Evolutionary conservation across 2,797 vertebrate species (phyloP), one percentile per base, ranked within the genome.

Genomic region (Columba guinea): DNA sequence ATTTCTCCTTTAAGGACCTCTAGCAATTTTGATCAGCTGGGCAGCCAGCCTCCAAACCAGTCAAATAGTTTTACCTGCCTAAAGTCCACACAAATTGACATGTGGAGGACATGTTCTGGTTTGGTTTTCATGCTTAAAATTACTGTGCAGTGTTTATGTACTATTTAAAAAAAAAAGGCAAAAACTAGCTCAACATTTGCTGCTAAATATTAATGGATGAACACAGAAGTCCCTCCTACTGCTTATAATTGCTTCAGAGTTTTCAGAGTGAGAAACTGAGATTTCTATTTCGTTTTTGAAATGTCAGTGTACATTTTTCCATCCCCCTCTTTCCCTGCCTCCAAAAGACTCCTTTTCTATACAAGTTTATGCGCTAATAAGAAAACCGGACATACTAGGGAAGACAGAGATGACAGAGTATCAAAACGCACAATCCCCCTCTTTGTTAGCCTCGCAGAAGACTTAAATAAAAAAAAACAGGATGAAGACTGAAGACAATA

Each of bases 391-490:
- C 86, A 59, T 83, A 69, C 84, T 78, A 59, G 78, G 71, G 79
- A 96, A 94, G 94, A 90, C 88, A 92, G 83, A 97, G 93, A 96
- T 95, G 94, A 95, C 95, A 96, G 92, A 95, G 79, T 93, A 96
- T 96, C 79, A 91, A 92, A 94, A 94, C 0, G 0, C 92, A 97
- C 93, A 96, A 97, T 96, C 84, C 84, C 71, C 39, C 58, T 85
- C 94, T 96, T 97, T 97, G 94, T 95, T 96, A 93, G 87, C 76
- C 44, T 80, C 87, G 89, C 79, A 96, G 82, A 96, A 94, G 90
- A 63, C 90, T 94, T 0, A 10, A 32, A 44, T 76, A 32, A 51
- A 83, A 46, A 21, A 52, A 30, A 16, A 30, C 63, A 94, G 92
- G 94, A 95, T 93, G 93, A 91, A 96, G 79, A 85, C 62, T 81